Base-by-base conservation (phyloP, 2,888 invertebrate genomes). In the Halictus quadricinctus region DNA sequence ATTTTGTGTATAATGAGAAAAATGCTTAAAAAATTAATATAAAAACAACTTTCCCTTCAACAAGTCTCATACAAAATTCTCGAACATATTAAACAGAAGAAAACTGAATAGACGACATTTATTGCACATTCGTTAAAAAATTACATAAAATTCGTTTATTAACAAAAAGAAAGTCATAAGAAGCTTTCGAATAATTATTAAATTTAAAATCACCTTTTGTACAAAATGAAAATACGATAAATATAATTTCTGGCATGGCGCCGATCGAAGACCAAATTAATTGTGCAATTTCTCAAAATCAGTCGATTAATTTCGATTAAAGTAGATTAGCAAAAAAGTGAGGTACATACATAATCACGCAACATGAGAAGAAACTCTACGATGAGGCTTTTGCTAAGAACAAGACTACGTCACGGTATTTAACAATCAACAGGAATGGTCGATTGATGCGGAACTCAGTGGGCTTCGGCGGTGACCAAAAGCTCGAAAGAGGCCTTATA, bases 391-490 rank as follows among this genome's bases (percentile, higher is more conserved):
- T 76, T 25, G 79, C 83, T 58, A 84, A n/a, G 18, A 91, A 90
- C 13, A 91, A 73, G n/a, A 76, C 50, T 48, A 86, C 8, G 48
- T 82, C n/a, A 29, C 66, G 1, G 70, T 80, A 72, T 72, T 69
- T 81, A 85, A 92, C 46, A 46, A 87, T 75, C 58, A 81, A 88
- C 74, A 92, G 46, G 75, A 88, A 92, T 72, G 91, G 91, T 77
- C 88, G 90, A 81, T 92, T 84, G 64, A 91, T 88, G 58, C 69
- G 74, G 79, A 92, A 82, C 78, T 60, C 72, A 77, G 89, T 76
- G 12, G 90, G 86, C 85, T 84, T 73, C 89, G 84, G 82, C 72
- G 89, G 88, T 80, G 80, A 79, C 89, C 90, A 91, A 48, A 36
- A 58, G 74, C 72, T 64, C 46, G 90, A 90, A 60, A 91, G 87